These are phyloP conservation scores for Antennarius maculatus DNA, from an alignment of 2,797 vertebrate genomes.

Conservation along the genomic window DNA sequence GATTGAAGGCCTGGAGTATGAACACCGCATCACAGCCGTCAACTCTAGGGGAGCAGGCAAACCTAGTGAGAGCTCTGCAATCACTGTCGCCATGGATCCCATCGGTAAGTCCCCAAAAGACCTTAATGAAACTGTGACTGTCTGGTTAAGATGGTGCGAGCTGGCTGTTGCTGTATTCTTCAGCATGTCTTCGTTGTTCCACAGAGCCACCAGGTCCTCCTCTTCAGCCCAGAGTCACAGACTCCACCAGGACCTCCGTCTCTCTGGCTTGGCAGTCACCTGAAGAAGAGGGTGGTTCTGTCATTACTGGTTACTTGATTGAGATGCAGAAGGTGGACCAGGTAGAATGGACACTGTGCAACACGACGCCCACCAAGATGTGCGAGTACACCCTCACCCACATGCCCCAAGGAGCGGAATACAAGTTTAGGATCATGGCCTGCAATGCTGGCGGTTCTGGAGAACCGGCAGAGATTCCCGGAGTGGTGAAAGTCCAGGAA, in stretches of 20 bases:
- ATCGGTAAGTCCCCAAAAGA: constrained; percentile 83
- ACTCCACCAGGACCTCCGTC: constrained; percentile 96
- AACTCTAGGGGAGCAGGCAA: constrained; percentile 95
- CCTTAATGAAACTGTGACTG: not conserved
- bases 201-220: constrained; percentile 94
- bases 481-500: constrained; percentile 96
- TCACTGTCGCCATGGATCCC: constrained; percentile 94
- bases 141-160: not conserved
- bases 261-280: constrained; percentile 95
- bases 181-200: constrained; percentile 35
- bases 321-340: constrained; percentile 99
- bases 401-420: constrained; percentile 97
- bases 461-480: constrained; percentile 93
- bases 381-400: constrained; percentile 98
- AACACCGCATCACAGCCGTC: constrained; percentile 93
- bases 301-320: constrained; percentile 93
- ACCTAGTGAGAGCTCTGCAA: constrained; percentile 90
- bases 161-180: not conserved
- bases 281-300: constrained; percentile 94
- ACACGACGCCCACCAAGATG: constrained; percentile 97
- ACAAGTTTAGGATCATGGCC: constrained; percentile 94
- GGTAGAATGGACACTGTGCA: constrained; percentile 98
- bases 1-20: constrained; percentile 95
- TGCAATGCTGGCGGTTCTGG: constrained; percentile 97
- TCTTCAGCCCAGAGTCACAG: constrained; percentile 91